phyloP scores from a whole-genome alignment of 2,888 invertebrate genomes.

The Agrotis segetum region DNA sequence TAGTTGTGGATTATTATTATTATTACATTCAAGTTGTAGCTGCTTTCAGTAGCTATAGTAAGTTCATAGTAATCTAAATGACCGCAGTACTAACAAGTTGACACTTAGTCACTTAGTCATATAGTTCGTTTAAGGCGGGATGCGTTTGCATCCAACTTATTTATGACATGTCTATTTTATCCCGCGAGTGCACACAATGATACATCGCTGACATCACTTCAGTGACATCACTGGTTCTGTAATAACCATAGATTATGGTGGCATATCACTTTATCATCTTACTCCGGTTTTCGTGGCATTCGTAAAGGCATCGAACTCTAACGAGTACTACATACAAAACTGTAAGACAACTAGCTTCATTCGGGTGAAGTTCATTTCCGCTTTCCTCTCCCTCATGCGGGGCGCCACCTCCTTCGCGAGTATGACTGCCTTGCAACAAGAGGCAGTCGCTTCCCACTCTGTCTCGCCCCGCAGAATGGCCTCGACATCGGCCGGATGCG shows the following conservation, averaged over 20 bases:
- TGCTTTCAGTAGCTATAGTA: too few relatives aligned
- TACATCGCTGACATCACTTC: slow-evolving; percentile 37
- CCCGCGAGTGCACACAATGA: slow-evolving; percentile 3
- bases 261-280: neutral
- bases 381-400: too few relatives aligned
- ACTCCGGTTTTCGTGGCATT: neutral
- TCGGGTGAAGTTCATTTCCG: too few relatives aligned
- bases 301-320: too few relatives aligned
- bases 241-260: slow-evolving; percentile 5
- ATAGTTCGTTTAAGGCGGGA: slow-evolving; percentile 9
- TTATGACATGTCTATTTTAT: slow-evolving; percentile 18
- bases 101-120: slow-evolving; percentile 50
- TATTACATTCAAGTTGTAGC: too few relatives aligned
- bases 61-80: slow-evolving; percentile 4
- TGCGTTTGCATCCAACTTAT: slow-evolving; percentile 13
- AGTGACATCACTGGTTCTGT: slow-evolving; percentile 35
- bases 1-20: too few relatives aligned
- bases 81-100: slow-evolving; percentile 11
- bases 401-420: too few relatives aligned
- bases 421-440: too few relatives aligned
- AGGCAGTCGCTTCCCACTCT: too few relatives aligned
- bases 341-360: too few relatives aligned
- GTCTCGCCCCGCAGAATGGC: too few relatives aligned
- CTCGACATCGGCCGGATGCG: too few relatives aligned
- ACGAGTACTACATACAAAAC: neutral